Conservation (phyloP, 2,888 invertebrate species). For the Microplitis manilae region DNA sequence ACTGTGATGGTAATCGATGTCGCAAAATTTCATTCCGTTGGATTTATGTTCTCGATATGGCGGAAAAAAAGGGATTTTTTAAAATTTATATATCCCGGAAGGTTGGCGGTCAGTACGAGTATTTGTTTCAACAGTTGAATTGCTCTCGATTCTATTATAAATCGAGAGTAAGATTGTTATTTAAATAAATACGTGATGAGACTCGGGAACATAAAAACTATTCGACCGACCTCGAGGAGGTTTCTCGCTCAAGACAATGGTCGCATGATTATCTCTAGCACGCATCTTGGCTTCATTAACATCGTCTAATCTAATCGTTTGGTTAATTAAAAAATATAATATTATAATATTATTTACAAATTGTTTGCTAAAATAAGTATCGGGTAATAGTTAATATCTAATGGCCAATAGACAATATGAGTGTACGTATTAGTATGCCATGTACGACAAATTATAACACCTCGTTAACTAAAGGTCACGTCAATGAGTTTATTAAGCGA, state of each 20-base stretch:
- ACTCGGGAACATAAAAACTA: background rate
- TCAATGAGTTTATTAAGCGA: slow-evolving; percentile 26
- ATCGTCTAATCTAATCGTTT: slow-evolving; percentile 29
- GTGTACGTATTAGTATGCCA: slow-evolving; percentile 5
- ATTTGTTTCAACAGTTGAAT: slow-evolving; percentile 16
- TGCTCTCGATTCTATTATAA: slow-evolving; percentile 10
- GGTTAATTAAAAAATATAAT: slow-evolving; percentile 9
- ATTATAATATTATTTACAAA: slow-evolving; percentile 8
- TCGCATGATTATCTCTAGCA: slow-evolving; percentile 44
- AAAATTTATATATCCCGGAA: slow-evolving; percentile 32
- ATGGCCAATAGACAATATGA: slow-evolving; percentile 6
- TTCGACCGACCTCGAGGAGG: slow-evolving; percentile 43
- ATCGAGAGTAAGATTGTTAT: background rate
- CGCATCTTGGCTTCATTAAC: slow-evolving; percentile 49
- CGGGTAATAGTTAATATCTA: background rate
- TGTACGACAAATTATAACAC: slow-evolving; percentile 32
- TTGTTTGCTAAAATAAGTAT: background rate
- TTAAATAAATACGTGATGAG: background rate
- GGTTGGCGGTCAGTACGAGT: background rate
- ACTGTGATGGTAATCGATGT: slow-evolving; percentile 11
- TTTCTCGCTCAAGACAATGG: slow-evolving; percentile 47
- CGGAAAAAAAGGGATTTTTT: background rate
- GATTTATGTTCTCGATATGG: background rate
- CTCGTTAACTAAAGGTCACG: slow-evolving; percentile 29
- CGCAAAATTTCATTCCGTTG: slow-evolving; percentile 10